Evolutionary conservation across 2,113 vertebrate genomes (phyloP).

Genomic region (Recurvirostra avosetta): DNA sequence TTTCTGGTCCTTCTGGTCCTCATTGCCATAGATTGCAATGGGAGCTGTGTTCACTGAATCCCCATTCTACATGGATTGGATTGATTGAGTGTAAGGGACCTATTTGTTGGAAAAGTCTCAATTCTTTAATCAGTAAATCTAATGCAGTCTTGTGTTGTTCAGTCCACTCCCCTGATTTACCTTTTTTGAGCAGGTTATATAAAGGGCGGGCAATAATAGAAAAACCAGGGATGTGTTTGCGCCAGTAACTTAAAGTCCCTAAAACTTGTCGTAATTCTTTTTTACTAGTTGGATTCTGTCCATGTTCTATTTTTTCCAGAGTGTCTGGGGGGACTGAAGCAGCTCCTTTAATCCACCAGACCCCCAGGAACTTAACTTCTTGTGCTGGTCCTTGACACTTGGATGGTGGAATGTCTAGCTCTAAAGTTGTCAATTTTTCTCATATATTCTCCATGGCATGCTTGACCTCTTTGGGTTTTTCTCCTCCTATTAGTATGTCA

Average conservation of each 20-base stretch:
- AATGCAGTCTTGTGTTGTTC: too few species aligned
- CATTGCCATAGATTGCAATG: background rate
- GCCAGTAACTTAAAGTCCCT: background rate
- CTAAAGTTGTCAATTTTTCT: too few species aligned
- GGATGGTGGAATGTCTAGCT: too few species aligned
- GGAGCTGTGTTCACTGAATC: background rate
- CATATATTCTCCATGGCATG: too few species aligned
- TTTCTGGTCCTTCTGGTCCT: background rate
- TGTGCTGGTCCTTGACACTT: too few species aligned
- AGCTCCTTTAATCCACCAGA: too few species aligned
- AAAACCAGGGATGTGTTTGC: background rate
- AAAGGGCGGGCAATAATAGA: background rate
- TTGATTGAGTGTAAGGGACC: background rate
- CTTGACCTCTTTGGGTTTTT: too few species aligned
- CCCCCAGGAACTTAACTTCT: too few species aligned
- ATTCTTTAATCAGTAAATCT: too few species aligned
- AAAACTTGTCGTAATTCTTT: background rate
- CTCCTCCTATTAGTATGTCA: too few species aligned
- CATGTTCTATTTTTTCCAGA: background rate
- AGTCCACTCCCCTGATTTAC: background rate
- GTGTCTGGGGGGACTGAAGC: background rate
- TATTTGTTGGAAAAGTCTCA: background rate
- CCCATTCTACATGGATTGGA: background rate
- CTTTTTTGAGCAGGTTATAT: background rate
- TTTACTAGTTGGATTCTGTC: background rate